These are phyloP conservation scores for Brachionus asplanchnoidis DNA, from an alignment of 1,140 invertebrate genomes.

Conservation along the genomic window DNA sequence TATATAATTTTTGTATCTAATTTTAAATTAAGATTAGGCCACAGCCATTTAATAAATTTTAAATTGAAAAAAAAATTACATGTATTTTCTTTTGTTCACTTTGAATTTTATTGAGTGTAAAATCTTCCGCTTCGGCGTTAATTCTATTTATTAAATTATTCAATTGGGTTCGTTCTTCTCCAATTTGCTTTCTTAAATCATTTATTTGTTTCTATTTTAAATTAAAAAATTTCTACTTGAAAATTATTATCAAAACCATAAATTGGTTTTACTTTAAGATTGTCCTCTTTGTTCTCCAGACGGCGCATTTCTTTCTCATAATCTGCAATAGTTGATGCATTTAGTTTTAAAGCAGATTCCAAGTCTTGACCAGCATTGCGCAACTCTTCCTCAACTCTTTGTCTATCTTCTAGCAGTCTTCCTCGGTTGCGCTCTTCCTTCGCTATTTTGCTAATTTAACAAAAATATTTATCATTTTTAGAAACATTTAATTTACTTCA, in stretches of 20 bases:
- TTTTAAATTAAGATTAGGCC: no score
- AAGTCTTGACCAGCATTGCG: neutral
- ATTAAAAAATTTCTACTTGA: no score
- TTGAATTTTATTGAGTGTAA: neutral
- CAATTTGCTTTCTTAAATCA: conserved; percentile 33
- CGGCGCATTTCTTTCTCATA: conserved; percentile 17
- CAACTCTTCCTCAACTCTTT: conserved; percentile 15
- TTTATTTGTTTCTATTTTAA: conserved; percentile 32
- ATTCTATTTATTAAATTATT: neutral
- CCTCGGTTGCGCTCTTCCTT: conserved; percentile 23
- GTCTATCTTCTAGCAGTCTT: neutral
- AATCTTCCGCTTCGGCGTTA: conserved; percentile 7
- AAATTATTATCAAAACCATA: neutral
- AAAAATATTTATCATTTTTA: no score
- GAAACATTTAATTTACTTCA: no score
- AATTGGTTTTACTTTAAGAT: neutral
- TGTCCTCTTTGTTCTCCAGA: conserved; percentile 11
- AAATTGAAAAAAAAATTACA: neutral
- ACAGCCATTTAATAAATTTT: neutral
- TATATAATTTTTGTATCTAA: no score
- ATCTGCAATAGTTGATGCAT: neutral
- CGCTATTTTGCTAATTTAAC: neutral
- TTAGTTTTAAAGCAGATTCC: neutral
- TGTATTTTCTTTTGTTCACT: neutral
- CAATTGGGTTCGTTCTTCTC: conserved; percentile 8